These are phyloP conservation scores for Chionoecetes opilio DNA, from an alignment of 1,140 invertebrate species.

Conservation along the genomic window DNA sequence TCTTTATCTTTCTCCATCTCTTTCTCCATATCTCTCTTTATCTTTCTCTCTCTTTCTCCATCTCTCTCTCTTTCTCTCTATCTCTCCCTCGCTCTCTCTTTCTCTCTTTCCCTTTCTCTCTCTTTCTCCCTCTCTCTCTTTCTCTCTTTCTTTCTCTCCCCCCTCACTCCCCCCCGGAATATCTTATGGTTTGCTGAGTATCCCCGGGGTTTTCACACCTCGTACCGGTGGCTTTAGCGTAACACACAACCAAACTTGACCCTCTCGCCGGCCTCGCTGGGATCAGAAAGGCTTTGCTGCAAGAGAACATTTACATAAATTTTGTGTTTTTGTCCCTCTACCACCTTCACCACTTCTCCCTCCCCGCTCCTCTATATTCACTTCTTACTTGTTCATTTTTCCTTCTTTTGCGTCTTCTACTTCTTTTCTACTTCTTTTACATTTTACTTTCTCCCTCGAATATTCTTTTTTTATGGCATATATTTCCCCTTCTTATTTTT, in stretches of 20 bases:
- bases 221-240: constrained; percentile 13
- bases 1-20: background rate
- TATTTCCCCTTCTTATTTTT: too few species aligned
- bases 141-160: constrained; percentile 7
- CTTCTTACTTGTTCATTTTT: too few species aligned
- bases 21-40: too few species aligned
- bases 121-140: background rate
- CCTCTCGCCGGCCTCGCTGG: background rate
- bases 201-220: background rate
- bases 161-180: background rate
- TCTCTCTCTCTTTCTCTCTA: constrained; percentile 7
- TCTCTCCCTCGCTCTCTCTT: background rate
- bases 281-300: background rate
- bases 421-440: too few species aligned
- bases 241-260: constrained; percentile 19
- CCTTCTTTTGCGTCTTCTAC: too few species aligned
- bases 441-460: too few species aligned
- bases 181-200: background rate
- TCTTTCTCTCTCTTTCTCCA: background rate
- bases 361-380: too few species aligned
- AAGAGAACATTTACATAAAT: background rate
- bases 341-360: too few species aligned
- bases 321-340: background rate
- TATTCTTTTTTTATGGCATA: too few species aligned
- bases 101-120: background rate